phyloP scores from a whole-genome alignment of 2,113 vertebrate species.

The Anseranas semipalmata region DNA sequence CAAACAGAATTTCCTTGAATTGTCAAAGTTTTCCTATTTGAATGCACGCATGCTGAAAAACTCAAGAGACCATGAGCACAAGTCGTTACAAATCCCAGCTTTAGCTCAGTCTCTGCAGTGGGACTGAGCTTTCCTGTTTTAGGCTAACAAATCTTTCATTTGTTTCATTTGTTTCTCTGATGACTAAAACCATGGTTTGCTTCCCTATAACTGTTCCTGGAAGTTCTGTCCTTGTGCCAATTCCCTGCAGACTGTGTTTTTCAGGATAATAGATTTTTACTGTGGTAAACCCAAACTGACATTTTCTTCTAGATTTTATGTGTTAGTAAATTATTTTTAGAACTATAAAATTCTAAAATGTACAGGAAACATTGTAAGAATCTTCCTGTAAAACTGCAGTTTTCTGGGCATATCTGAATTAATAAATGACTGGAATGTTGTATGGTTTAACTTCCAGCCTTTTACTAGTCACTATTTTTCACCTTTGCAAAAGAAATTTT shows the following conservation, averaged over 20 bases:
- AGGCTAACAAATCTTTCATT: background rate
- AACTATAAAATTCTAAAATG: background rate
- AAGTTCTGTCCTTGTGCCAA: background rate
- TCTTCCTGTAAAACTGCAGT: background rate
- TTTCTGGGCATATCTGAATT: background rate
- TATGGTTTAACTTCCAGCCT: background rate
- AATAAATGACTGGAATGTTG: background rate
- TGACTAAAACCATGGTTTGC: background rate
- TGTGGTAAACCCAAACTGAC: background rate
- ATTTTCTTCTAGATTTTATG: background rate
- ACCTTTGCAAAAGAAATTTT: background rate
- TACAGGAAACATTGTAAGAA: background rate
- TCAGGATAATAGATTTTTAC: background rate
- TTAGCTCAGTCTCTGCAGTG: background rate
- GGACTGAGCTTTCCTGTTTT: background rate
- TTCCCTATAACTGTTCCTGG: background rate
- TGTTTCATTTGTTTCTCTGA: background rate
- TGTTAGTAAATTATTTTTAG: background rate
- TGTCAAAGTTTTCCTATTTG: background rate
- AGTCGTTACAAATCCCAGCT: background rate
- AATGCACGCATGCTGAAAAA: background rate
- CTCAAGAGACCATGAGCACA: background rate
- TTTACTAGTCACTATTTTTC: background rate
- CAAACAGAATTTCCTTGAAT: background rate
- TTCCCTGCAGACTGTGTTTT: background rate